Evolutionary conservation across 1,140 invertebrate genomes (phyloP), one percentile per base, ranked within the genome.

Genomic region (Thrips palmi): DNA sequence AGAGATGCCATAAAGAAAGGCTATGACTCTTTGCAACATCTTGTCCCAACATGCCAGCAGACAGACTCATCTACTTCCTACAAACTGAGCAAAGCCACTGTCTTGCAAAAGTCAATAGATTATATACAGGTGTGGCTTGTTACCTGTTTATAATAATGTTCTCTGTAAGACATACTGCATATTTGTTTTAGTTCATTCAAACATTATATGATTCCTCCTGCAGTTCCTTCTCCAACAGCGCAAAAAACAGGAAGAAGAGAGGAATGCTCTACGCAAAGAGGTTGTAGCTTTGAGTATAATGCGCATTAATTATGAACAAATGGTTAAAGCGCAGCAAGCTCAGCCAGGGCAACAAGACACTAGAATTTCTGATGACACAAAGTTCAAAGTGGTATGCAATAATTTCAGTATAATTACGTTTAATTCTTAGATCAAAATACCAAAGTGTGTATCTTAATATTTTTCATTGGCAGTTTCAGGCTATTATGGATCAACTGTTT

Each of bases 1-100:
- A 67, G 91, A 53, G 89, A 97, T 70, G 89, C 88, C 2, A 96
- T 97, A 40, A 96, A 94, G 53, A 89, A 87, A 58, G 87, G 88
- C 1, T 93, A 93, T 57, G 86, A 91, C 58, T 77, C 78, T 4
- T 60, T 93, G 21, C 85, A 92, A 60, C 79, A 82, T 49, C 58
- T 96, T 44, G 88, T 97, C 4, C 92, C 91, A 2, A 87, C 81
- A 32, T 94, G 89, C 56, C 77, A 80, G 51, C 81, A 88, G 54
- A 81, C 78, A 34, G 77, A 85, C 51, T 73, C 82, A 23, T 79
- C 76, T 48, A 65, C 84, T 41, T n/a, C n/a, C n/a, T 89, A 92
- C 52, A 97, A 97, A 64, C 65, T 93, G 20, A 96, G 89, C 54
- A 97, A 97, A 66, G 91, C 91, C 14, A 86, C 86, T 32, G 82